phyloP scores from a whole-genome alignment of 2,888 invertebrate species.

The Aspidapion aeneum region DNA sequence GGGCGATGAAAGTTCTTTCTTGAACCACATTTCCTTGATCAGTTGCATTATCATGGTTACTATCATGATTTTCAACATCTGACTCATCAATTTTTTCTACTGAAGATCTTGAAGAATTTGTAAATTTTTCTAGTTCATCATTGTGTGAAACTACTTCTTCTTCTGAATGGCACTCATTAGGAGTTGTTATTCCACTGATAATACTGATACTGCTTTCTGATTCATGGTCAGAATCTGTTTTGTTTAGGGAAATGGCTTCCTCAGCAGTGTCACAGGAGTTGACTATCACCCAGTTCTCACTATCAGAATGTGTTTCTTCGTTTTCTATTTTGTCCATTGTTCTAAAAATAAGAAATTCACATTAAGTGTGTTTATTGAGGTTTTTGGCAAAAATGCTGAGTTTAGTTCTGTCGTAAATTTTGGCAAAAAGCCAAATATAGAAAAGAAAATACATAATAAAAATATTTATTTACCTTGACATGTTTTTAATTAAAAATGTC shows the following conservation, averaged over 20 bases:
- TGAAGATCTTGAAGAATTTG: background rate
- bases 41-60: background rate
- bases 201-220: conserved; percentile 22
- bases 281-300: conserved; percentile 20
- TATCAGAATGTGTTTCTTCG: conserved; percentile 10
- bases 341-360: conserved; percentile 4
- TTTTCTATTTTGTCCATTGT: conserved; percentile 12
- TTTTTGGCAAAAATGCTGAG: background rate
- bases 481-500: too few relatives aligned
- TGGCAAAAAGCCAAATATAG: background rate
- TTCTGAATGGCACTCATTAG: conserved; percentile 18
- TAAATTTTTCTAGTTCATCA: background rate
- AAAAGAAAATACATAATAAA: background rate
- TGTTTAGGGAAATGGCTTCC: conserved; percentile 6
- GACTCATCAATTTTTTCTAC: background rate
- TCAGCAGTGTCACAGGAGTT: conserved; percentile 16
- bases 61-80: background rate
- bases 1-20: too few relatives aligned
- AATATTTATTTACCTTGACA: background rate
- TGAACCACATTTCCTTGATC: too few relatives aligned
- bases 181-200: conserved; percentile 13
- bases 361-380: background rate
- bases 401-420: too few relatives aligned
- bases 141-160: conserved; percentile 12
- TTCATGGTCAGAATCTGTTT: conserved; percentile 20